Evolutionary conservation across 2,888 invertebrate genomes (phyloP), one percentile per base, ranked within the genome.

Genomic region (Cremastobaeus sp.): DNA sequence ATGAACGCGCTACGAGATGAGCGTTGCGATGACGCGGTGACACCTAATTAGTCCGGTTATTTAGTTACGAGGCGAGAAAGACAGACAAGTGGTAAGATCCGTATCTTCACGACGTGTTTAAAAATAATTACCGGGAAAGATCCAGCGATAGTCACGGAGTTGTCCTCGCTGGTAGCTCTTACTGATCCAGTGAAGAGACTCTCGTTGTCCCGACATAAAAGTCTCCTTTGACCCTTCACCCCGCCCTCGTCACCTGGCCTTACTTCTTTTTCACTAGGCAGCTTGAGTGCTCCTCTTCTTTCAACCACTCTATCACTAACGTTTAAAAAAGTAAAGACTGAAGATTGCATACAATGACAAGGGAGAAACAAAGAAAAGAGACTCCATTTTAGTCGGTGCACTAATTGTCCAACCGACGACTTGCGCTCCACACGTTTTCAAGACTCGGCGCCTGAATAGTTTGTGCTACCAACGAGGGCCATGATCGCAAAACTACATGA

Each of bases 261-360:
- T 48, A 48, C 72, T 74, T 47, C 52, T 80, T 80, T 79, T 80
- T 79, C 80, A 82, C 79, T 81, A 77, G 59, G 21, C 45, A 28
- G 12, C 34, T 50, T 21, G 50, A 50, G 50, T 50, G 35, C 21
- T n/a, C 81, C 85, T 85, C 85, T 83, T 82, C 84, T 84, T 83
- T 84, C 86, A 86, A 84, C 86, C 86, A 86, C 86, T 86, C 85
- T 82, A 86, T 86, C 86, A 86, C 84, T 81, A 78, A 81, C 86
- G 86, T 81, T 87, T 86, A 86, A 84, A 86, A 84, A 86, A 86
- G 82, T 86, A 85, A 87, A 86, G 86, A 86, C 86, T 86, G 77
- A 83, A 86, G 85, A 81, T 82, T 79, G 57, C 57, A 50, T 39
- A 54, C 68, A 57, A 66, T 66, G 66, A 64, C 55, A 43, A 69